Evolutionary conservation across 2,888 invertebrate genomes (phyloP).

Genomic region (Tipula vernalis): DNA sequence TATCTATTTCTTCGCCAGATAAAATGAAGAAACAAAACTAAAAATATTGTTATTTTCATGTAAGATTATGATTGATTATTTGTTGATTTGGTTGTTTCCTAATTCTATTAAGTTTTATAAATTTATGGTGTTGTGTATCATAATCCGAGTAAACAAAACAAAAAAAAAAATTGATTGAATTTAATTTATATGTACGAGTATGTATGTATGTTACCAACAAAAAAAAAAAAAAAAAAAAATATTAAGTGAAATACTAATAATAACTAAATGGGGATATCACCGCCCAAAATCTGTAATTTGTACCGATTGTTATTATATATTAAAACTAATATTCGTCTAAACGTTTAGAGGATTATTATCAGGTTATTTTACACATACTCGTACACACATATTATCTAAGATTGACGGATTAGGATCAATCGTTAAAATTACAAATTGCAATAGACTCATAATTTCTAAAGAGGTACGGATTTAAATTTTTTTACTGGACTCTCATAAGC

Average conservation of each 20-base stretch:
- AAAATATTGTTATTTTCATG: background rate
- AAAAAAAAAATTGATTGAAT: background rate
- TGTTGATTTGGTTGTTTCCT: slow-evolving; percentile 4
- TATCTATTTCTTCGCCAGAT: background rate
- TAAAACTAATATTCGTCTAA: background rate
- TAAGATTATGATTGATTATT: slow-evolving; percentile 4
- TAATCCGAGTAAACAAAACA: background rate
- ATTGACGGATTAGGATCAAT: background rate
- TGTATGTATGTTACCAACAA: too few relatives aligned
- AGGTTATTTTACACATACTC: too few relatives aligned
- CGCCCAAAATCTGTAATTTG: background rate
- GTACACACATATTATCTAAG: background rate
- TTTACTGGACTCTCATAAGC: too few relatives aligned
- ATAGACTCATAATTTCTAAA: background rate
- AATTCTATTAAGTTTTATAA: background rate
- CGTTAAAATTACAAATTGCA: background rate
- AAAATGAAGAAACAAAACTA: background rate
- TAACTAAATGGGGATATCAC: background rate
- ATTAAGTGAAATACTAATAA: background rate
- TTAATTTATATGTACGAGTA: background rate
- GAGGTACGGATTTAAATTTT: too few relatives aligned
- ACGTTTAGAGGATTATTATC: background rate
- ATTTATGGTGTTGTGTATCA: background rate
- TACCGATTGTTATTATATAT: background rate
- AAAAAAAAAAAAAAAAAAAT: background rate